Evolutionary conservation across 2,797 vertebrate genomes (phyloP).

Genomic region (Leptodactylus fallax): DNA sequence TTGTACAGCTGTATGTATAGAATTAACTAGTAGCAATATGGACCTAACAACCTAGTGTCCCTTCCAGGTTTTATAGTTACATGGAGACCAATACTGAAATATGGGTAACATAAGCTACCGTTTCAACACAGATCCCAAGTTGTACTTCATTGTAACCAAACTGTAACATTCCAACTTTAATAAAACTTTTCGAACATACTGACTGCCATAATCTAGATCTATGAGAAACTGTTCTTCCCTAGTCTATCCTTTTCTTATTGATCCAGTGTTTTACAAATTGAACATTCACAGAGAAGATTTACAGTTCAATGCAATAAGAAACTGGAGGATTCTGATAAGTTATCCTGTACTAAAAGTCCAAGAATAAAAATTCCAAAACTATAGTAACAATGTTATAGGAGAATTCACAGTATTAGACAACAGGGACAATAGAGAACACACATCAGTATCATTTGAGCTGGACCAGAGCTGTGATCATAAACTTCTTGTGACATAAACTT

Average conservation of each 20-base stretch:
- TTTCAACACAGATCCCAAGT: background rate
- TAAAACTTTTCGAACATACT: background rate
- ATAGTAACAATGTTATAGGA: background rate
- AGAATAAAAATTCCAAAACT: background rate
- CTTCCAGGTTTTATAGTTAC: conserved; percentile 6
- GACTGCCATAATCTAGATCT: background rate
- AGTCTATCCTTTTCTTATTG: background rate
- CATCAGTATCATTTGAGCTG: background rate
- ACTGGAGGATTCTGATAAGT: background rate
- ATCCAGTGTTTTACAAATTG: conserved; percentile 9
- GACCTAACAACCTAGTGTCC: conserved; percentile 23
- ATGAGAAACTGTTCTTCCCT: too few species aligned
- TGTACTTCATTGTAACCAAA: conserved; percentile 5
- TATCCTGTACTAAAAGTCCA: background rate
- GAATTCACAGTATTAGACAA: conserved; percentile 12
- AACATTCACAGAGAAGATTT: conserved; percentile 22
- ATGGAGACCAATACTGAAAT: conserved; percentile 21
- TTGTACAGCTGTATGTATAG: conserved; percentile 72
- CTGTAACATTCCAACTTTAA: background rate
- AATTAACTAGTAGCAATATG: conserved; percentile 6
- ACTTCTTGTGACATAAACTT: background rate
- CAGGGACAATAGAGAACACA: conserved; percentile 11
- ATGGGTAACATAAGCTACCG: background rate
- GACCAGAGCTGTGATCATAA: background rate
- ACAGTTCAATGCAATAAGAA: background rate